Conservation (phyloP, 2,888 invertebrate genomes). For the Rhynchonema sp. region DNA sequence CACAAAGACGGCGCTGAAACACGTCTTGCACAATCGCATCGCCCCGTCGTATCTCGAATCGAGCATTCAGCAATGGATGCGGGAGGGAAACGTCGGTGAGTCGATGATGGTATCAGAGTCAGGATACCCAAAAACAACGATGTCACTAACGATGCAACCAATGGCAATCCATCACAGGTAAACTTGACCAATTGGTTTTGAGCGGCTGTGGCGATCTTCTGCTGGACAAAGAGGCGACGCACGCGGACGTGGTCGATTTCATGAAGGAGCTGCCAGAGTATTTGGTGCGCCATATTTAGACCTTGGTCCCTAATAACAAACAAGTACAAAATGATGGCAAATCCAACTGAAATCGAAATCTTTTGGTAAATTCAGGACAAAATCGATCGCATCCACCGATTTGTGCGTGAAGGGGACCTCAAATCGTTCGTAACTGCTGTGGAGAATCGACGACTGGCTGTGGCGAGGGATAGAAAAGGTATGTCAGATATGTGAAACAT, state of each 20-base stretch:
- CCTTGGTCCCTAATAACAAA: too few species aligned
- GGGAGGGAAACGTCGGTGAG: conserved; percentile 71
- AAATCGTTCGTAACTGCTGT: conserved; percentile 53
- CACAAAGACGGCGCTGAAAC: conserved; percentile 20
- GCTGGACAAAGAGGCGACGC: conserved; percentile 38
- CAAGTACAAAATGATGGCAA: too few species aligned
- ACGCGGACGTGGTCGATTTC: conserved; percentile 16
- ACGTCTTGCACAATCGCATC: conserved; percentile 24
- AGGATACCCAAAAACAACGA: too few species aligned
- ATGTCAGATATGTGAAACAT: too few species aligned
- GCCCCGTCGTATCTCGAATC: conserved; percentile 32
- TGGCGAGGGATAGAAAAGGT: conserved; percentile 58
- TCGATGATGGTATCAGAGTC: too few species aligned
- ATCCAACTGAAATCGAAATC: too few species aligned
- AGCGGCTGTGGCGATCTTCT: conserved; percentile 62
- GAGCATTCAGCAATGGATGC: conserved; percentile 83
- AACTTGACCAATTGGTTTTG: conserved; percentile 68
- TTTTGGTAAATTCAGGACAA: conserved; percentile 64
- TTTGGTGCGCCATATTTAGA: too few species aligned
- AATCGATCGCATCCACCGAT: conserved; percentile 65
- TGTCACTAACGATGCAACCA: too few species aligned
- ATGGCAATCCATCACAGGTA: too few species aligned
- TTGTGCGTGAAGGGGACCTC: conserved; percentile 61
- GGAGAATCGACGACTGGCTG: conserved; percentile 57
- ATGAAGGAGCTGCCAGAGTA: conserved; percentile 3